These are phyloP conservation scores for Leucoptera coffeella DNA, from an alignment of 2,888 invertebrate genomes.

Conservation along the genomic window DNA sequence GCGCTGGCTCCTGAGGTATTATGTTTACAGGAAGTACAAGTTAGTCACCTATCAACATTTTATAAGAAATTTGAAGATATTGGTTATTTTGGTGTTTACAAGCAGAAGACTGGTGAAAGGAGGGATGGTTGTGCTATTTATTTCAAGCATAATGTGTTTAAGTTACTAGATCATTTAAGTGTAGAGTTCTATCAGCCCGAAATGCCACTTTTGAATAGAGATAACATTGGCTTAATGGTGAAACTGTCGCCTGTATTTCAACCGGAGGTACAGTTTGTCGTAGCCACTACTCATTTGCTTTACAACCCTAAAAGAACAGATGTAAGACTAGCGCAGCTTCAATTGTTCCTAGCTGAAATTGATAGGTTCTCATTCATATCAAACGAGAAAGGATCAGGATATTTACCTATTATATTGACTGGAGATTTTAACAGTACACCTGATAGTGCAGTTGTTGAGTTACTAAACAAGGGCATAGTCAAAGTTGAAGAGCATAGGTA, in stretches of 20 bases:
- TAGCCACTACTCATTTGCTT: conserved; percentile 91
- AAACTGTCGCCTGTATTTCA: conserved; percentile 57
- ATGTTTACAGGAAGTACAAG: conserved; percentile 89
- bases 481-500: conserved; percentile 16
- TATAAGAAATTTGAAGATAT: conserved; percentile 41
- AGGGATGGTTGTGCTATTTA: conserved; percentile 90
- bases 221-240: conserved; percentile 81
- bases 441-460: conserved; percentile 61
- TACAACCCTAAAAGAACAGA: conserved; percentile 89
- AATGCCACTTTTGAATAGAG: conserved; percentile 66
- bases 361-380: conserved; percentile 63
- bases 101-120: conserved; percentile 74
- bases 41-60: conserved; percentile 61
- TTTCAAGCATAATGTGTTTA: conserved; percentile 63
- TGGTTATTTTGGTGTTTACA: conserved; percentile 73
- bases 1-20: conserved; percentile 49
- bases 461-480: conserved; percentile 61
- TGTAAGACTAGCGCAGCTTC: conserved; percentile 82
- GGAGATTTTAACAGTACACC: conserved; percentile 92
- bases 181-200: conserved; percentile 63
- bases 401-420: conserved; percentile 76
- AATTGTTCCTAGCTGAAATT: conserved; percentile 77
- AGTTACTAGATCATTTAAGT: conserved; percentile 55
- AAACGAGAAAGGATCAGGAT: conserved; percentile 25
- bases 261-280: conserved; percentile 54